These are phyloP conservation scores for Amphiura filiformis DNA, from an alignment of 35 echinoderm and acorn worm genomes.

Conservation along the genomic window DNA sequence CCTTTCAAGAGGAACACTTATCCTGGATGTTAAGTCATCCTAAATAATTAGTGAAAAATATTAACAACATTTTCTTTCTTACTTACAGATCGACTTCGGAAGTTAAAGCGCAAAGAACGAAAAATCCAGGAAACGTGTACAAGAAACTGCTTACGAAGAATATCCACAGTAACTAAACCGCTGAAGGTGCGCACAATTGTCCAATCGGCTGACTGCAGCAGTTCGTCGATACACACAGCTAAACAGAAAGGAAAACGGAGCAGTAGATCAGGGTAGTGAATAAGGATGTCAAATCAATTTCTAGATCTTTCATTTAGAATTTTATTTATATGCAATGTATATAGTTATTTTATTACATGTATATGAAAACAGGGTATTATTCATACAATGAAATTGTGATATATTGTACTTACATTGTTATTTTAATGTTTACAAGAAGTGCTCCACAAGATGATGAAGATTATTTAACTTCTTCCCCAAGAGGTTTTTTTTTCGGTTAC, in stretches of 20 bases:
- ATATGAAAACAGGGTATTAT: constrained; percentile 6
- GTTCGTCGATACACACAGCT: background rate
- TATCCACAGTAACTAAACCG: constrained; percentile 5
- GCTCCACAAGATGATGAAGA: no score
- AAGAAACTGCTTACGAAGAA: constrained; percentile 19
- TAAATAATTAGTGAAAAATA: no score
- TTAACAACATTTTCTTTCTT: no score
- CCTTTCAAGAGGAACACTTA: no score
- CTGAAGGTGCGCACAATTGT: constrained; percentile 19
- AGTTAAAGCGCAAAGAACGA: constrained; percentile 54
- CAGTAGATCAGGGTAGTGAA: background rate
- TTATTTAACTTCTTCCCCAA: no score
- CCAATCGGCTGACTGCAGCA: constrained; percentile 19
- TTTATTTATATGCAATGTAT: constrained; percentile 15
- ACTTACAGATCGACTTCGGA: constrained; percentile 44
- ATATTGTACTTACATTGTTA: no score
- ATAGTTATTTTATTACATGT: background rate
- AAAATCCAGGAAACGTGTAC: constrained; percentile 36
- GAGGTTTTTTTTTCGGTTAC: no score
- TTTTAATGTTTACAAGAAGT: no score
- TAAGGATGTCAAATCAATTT: background rate
- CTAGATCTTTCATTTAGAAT: background rate
- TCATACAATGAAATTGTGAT: no score
- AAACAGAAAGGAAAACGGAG: background rate
- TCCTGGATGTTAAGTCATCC: no score